These are phyloP conservation scores for Ennomos fuscantarius DNA, from an alignment of 2,888 invertebrate species.

Conservation along the genomic window DNA sequence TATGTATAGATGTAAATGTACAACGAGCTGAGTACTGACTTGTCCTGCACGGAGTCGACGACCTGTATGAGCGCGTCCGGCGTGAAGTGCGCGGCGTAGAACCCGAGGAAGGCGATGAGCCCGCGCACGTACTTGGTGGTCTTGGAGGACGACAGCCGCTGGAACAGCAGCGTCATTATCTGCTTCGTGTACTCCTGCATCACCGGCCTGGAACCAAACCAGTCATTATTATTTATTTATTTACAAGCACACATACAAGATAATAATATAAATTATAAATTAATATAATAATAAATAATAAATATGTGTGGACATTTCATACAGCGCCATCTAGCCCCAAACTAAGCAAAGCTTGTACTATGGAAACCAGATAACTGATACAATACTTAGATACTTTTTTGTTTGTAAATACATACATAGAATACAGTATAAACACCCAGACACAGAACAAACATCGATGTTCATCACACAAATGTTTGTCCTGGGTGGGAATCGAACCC, in stretches of 20 bases:
- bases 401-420: too few relatives aligned
- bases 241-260: background rate
- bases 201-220: conserved; percentile 82
- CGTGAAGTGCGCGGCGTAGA: conserved; percentile 93
- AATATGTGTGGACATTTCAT: too few relatives aligned
- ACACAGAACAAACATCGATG: too few relatives aligned
- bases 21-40: conserved; percentile 88
- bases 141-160: conserved; percentile 95
- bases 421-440: too few relatives aligned
- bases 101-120: conserved; percentile 95
- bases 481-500: too few relatives aligned
- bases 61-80: conserved; percentile 90
- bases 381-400: too few relatives aligned
- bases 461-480: too few relatives aligned
- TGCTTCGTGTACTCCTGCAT: conserved; percentile 93
- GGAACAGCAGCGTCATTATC: conserved; percentile 96
- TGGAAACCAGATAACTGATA: too few relatives aligned
- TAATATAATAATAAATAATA: too few relatives aligned
- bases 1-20: too few relatives aligned
- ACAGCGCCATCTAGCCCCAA: too few relatives aligned
- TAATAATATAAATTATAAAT: background rate
- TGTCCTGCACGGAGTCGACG: conserved; percentile 93
- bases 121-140: conserved; percentile 97
- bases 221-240: background rate
- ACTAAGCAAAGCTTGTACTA: too few relatives aligned